phyloP scores from a whole-genome alignment of 2,888 invertebrate genomes.

The Callyntrura guangdongensis region DNA sequence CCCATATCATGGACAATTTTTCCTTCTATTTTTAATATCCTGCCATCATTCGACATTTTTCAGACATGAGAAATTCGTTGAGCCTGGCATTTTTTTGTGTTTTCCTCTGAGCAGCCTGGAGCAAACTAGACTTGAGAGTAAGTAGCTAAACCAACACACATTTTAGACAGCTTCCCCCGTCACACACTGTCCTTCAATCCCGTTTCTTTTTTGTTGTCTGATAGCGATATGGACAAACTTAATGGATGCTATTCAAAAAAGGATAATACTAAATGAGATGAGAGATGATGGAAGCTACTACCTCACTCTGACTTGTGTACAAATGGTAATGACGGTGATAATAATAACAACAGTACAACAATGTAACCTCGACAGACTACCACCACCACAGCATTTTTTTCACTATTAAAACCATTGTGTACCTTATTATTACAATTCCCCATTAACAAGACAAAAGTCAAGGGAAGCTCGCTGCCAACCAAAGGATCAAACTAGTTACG shows the following conservation, averaged over 20 bases:
- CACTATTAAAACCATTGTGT: conserved; percentile 55
- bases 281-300: conserved; percentile 31
- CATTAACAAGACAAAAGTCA: conserved; percentile 49
- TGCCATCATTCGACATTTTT: conserved; percentile 42
- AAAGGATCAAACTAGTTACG: conserved; percentile 67
- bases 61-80: neutral
- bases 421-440: conserved; percentile 55
- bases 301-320: conserved; percentile 46
- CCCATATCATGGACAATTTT: conserved; percentile 11
- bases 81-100: neutral
- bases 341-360: conserved; percentile 36
- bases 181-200: conserved; percentile 60
- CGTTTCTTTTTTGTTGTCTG: conserved; percentile 28
- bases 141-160: conserved; percentile 27
- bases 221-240: conserved; percentile 74
- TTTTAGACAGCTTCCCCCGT: neutral
- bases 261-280: conserved; percentile 69
- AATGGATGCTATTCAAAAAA: conserved; percentile 73
- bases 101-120: conserved; percentile 31
- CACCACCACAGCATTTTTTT: conserved; percentile 29
- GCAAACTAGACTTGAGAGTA: conserved; percentile 16
- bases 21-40: neutral
- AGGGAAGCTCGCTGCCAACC: neutral
- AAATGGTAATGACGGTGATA: conserved; percentile 3
- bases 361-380: neutral